Evolutionary conservation across 2,888 invertebrate genomes (phyloP).

Genomic region (Coecobrya sp.): DNA sequence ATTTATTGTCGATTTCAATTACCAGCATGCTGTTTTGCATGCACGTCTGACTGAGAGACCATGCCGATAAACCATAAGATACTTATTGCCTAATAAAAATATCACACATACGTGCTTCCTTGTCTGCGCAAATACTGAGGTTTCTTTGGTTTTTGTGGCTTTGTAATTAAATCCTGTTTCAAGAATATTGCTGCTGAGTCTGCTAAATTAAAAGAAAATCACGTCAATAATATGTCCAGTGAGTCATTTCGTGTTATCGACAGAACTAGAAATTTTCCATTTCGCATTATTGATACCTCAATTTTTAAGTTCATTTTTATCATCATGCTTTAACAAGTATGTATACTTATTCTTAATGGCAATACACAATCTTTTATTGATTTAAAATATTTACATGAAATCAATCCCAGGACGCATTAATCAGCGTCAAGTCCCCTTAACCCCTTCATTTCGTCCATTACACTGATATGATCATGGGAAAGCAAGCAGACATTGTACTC

Average conservation of each 20-base stretch:
- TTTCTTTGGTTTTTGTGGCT: slow-evolving; percentile 26
- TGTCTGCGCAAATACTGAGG: slow-evolving; percentile 15
- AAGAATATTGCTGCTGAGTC: neutral
- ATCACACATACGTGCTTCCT: neutral
- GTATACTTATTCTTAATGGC: too few relatives aligned
- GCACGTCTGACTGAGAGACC: neutral
- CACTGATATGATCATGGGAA: neutral
- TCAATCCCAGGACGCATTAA: too few relatives aligned
- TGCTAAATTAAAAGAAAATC: neutral
- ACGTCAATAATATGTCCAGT: neutral
- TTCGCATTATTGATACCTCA: too few relatives aligned
- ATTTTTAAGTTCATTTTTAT: too few relatives aligned
- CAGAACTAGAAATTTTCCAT: too few relatives aligned
- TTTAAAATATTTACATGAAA: too few relatives aligned
- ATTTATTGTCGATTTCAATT: slow-evolving; percentile 35
- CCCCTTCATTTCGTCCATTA: neutral
- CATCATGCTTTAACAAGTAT: too few relatives aligned
- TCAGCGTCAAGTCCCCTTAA: too few relatives aligned
- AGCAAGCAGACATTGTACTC: neutral
- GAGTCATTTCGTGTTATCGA: neutral
- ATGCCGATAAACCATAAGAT: neutral
- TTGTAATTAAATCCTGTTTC: neutral
- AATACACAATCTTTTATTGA: too few relatives aligned
- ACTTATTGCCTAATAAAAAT: neutral
- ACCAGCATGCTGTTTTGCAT: neutral